Evolutionary conservation across 2,888 invertebrate species (phyloP).

Genomic region (Drosophila neonasuta): DNA sequence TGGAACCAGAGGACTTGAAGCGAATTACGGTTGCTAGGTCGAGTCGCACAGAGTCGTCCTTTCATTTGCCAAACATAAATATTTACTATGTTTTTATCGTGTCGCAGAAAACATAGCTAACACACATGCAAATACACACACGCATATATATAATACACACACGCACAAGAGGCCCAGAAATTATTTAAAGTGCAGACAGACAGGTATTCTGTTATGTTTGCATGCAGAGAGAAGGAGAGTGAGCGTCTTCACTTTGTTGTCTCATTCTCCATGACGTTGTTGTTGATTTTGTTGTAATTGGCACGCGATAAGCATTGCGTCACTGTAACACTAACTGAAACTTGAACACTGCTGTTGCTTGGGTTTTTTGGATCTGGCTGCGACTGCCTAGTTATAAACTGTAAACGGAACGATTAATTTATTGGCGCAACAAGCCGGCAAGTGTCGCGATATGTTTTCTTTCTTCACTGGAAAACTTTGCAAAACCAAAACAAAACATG

Average conservation of each 20-base stretch:
- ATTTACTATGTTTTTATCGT: conserved; percentile 34
- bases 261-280: conserved; percentile 18
- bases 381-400: not conserved
- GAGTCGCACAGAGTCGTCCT: conserved; percentile 26
- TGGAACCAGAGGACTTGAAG: conserved; percentile 36
- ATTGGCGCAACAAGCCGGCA: conserved; percentile 62
- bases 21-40: conserved; percentile 8
- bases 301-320: conserved; percentile 53
- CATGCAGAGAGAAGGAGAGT: conserved; percentile 1
- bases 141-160: conserved; percentile 1
- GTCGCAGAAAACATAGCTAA: conserved; percentile 24
- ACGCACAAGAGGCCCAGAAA: conserved; percentile 18
- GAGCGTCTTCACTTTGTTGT: conserved; percentile 14
- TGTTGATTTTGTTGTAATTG: conserved; percentile 36
- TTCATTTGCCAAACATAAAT: conserved; percentile 33
- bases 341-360: not conserved
- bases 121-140: conserved; percentile 13
- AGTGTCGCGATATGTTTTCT: conserved; percentile 24
- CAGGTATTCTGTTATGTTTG: conserved; percentile 22
- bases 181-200: conserved; percentile 13
- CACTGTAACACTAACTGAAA: conserved; percentile 32
- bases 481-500: conserved; percentile 39
- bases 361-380: conserved; percentile 5
- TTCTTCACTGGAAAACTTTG: conserved; percentile 31
- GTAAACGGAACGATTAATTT: conserved; percentile 15